These are phyloP conservation scores for Coremacera marginata DNA, from an alignment of 2,888 invertebrate species.

Conservation along the genomic window DNA sequence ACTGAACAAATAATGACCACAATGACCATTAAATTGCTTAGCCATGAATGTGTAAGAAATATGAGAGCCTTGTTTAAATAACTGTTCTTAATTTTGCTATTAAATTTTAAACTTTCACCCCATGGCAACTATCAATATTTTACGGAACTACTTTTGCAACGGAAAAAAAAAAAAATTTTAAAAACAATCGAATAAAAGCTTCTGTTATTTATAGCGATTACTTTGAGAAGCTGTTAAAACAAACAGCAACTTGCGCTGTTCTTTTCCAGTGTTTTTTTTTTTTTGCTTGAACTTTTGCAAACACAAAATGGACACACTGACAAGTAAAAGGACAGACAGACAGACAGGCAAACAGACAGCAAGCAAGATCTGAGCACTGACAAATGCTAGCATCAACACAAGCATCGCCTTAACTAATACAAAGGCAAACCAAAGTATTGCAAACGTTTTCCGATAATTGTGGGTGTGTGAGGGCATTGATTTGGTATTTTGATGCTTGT, in stretches of 20 bases:
- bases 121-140: too few species aligned
- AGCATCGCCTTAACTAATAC: not conserved
- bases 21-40: too few species aligned
- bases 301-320: not conserved
- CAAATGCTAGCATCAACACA: not conserved
- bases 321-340: not conserved
- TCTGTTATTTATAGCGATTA: slow-evolving; percentile 55
- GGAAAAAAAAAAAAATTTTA: not conserved
- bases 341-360: not conserved
- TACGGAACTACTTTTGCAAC: too few species aligned
- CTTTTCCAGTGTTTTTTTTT: too few species aligned
- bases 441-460: not conserved
- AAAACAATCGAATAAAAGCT: slow-evolving; percentile 1
- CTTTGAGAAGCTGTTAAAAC: slow-evolving; percentile 51
- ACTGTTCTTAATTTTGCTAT: too few species aligned
- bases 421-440: not conserved
- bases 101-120: too few species aligned
- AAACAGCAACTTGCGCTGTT: slow-evolving; percentile 34
- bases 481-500: not conserved
- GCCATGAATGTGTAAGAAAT: too few species aligned
- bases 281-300: slow-evolving; percentile 9
- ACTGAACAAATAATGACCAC: too few species aligned
- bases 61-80: too few species aligned
- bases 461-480: slow-evolving; percentile 1
- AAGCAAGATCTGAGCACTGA: too few species aligned